phyloP scores from a whole-genome alignment of 2,797 vertebrate genomes.

The Smutsia gigantea region DNA sequence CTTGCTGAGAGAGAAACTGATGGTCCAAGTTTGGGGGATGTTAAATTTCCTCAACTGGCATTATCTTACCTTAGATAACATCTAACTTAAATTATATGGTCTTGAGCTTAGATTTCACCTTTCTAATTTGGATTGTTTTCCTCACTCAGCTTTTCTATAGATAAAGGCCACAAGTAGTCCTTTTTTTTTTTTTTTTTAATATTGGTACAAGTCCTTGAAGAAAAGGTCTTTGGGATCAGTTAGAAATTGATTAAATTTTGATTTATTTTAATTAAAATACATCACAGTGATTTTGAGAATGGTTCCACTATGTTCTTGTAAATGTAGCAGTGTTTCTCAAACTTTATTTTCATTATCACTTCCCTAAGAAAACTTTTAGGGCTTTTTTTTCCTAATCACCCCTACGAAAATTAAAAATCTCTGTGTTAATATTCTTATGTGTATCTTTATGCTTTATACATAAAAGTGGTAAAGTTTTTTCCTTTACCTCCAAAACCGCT shows the following conservation, averaged over 20 bases:
- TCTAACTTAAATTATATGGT: background rate
- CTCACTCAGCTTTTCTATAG: background rate
- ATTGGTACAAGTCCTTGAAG: background rate
- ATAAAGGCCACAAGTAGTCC: background rate
- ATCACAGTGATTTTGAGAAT: background rate
- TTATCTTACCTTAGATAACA: background rate
- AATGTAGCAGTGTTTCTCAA: background rate
- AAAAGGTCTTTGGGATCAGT: background rate
- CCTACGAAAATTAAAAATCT: background rate
- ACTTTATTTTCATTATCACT: background rate
- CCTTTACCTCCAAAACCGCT: background rate
- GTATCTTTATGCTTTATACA: background rate
- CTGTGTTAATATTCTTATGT: background rate
- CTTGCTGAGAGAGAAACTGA: background rate
- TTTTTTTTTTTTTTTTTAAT: background rate
- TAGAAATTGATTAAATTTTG: background rate
- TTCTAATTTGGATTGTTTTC: background rate
- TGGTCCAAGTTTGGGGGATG: background rate
- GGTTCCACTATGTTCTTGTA: background rate
- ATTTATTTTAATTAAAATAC: slow-evolving; percentile 16
- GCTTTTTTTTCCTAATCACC: background rate
- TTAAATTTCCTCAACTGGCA: background rate
- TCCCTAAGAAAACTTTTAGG: background rate
- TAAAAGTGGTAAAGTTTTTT: background rate
- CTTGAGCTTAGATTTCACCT: background rate